Evolutionary conservation across 2,113 vertebrate genomes (phyloP), one percentile per base, ranked within the genome.

Genomic region (Mellivora capensis): DNA sequence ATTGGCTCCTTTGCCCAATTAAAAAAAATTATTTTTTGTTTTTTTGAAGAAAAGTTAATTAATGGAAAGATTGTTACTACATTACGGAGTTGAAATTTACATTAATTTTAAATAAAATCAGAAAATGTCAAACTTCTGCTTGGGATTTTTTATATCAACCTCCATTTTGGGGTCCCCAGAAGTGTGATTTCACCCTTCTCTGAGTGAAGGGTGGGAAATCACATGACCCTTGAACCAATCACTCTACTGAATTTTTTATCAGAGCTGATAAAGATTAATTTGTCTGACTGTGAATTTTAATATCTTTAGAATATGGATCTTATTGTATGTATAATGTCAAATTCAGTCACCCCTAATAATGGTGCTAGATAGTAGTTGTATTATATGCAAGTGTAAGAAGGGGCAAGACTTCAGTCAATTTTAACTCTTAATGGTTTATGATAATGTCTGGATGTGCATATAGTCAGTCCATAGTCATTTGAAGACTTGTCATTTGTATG

Each of bases 51-150:
- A 87, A 93, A 37, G 20, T 57, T 91, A 94, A 84, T 74, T 29
- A 82, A 74, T n/a, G 54, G 61, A 83, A 97, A 80, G 57, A 69
- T 93, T 57, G 52, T 84, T 79, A 81, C 84, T 90, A 81, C 1
- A 42, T 88, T 80, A 79, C 37, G 34, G 72, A 61, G 12, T 49
- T 42, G 49, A 95, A 84, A 72, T 71, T 88, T 69, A 31, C 13
- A 88, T 90, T 88, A 17, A 72, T 93, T 84, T 87, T 71, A 87
- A 93, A 79, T 88, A 59, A 54, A 97, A 81, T 23, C 13, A 85
- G 76, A 49, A 59, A 81, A 52, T 42, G 74, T 81, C 37, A 83
- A 52, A 31, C 2, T 47, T 90, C 44, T 80, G 49, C 37, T 54
- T 57, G 18, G 37, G 37, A 27, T 29, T 74, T 20, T 93, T 27